phyloP scores from a whole-genome alignment of 2,113 vertebrate genomes.

The Ahaetulla prasina region DNA sequence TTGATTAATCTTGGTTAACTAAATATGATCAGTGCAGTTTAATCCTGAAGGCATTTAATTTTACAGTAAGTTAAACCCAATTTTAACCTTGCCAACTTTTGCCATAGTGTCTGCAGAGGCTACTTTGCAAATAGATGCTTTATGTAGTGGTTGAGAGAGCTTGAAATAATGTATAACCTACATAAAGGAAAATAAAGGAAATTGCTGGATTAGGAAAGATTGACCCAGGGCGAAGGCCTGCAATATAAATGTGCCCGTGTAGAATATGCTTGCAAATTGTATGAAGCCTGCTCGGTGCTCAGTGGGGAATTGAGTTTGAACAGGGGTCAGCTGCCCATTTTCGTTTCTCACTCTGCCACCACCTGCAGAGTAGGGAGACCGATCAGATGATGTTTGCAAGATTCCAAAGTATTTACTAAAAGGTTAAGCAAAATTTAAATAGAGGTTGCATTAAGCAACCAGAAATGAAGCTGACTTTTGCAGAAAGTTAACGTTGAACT shows the following conservation, averaged over 20 bases:
- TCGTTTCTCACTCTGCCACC: constrained; percentile 36
- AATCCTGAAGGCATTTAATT: neutral
- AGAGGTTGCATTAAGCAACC: neutral
- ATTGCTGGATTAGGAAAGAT: neutral
- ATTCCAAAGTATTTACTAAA: constrained; percentile 36
- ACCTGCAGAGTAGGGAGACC: constrained; percentile 41
- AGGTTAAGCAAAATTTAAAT: constrained; percentile 26
- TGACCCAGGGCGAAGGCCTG: neutral
- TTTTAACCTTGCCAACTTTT: neutral
- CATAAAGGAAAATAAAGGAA: neutral
- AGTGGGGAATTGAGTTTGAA: neutral
- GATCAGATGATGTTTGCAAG: constrained; percentile 27
- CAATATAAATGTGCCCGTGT: neutral
- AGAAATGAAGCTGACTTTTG: constrained; percentile 10
- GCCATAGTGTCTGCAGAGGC: neutral
- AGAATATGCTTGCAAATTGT: neutral
- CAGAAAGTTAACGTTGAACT: constrained; percentile 9
- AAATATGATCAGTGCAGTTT: neutral
- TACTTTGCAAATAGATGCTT: neutral
- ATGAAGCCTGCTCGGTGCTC: neutral
- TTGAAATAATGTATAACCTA: neutral
- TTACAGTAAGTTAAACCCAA: neutral
- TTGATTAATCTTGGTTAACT: neutral
- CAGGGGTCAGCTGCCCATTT: neutral
- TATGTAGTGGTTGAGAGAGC: neutral